Base-by-base conservation (phyloP, 2,888 invertebrate species). In the Hanleya hanleyi region DNA sequence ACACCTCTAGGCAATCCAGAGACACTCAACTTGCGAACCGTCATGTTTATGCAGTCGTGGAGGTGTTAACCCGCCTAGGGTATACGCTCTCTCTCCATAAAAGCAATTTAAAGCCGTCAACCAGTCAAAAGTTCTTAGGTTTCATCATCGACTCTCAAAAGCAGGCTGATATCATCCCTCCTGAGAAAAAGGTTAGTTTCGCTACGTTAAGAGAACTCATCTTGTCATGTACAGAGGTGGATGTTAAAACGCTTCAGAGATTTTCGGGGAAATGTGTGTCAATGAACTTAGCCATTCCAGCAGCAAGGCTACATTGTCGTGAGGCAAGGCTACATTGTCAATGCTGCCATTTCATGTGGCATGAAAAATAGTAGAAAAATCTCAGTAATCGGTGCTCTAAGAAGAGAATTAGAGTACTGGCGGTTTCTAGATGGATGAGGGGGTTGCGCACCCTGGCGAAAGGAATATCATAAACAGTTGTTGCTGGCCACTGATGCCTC, bases 261-360 rank as follows among this genome's bases (percentile, higher is more conserved):
- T 47, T 47, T 47, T 18, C 2, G 18, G 47, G 47, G 18, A 47
- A 47, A 47, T 47, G 4, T 47, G 50, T 72, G n/a, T 72, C 69
- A 32, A 64, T 72, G 68, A 22, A 6, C 38, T 36, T 36, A 18
- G 73, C 47, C n/a, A 36, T 73, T 29, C 69, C 50, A 47, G 73
- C 57, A 9, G 62, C 67, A 5, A 73, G 69, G 38, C 49, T 73
- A 5, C 66, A 69, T 29, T 50, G 49, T 35, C 22, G 51, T 41
- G 66, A 70, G 38, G 35, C n/a, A n/a, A n/a, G n/a, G n/a, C n/a
- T n/a, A n/a, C n/a, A n/a, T n/a, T 72, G 15, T 72, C 61, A 22
- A 49, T 32, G 29, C n/a, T 47, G 29, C 62, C 50, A 37, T 26
- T 61, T 0, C 41, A 67, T 50, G 5, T 12, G 36, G 35, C 50